Percentiles rank a stretch among this genome's conserved stretches.
Evolutionary conservation across 2,888 invertebrate genomes (phyloP).

Genomic region (Branchinecta sandiegonensis): DNA sequence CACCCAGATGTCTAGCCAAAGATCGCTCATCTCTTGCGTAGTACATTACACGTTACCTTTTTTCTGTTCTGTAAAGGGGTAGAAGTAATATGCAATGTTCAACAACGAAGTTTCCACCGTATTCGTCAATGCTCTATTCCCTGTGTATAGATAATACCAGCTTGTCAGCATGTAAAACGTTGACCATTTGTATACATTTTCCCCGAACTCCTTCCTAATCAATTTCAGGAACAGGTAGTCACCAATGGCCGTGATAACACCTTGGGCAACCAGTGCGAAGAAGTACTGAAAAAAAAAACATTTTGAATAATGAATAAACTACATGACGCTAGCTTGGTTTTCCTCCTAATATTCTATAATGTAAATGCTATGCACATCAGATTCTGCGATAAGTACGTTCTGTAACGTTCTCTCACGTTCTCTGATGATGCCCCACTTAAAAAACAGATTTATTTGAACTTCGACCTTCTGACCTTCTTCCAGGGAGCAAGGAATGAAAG

Average conservation of each 20-base stretch:
- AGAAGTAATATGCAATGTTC: constrained; percentile 16
- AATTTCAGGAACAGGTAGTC: constrained; percentile 3
- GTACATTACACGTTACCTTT: not conserved
- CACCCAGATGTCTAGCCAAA: no score
- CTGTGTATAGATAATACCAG: constrained; percentile 1
- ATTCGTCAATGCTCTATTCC: constrained; percentile 2
- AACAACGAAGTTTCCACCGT: not conserved
- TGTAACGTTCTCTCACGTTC: no score
- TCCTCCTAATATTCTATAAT: no score
- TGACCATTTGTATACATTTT: not conserved
- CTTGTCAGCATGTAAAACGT: not conserved
- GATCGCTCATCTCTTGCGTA: no score
- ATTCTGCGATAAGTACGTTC: no score
- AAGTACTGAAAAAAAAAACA: not conserved
- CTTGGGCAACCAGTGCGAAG: not conserved
- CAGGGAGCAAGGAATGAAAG: no score
- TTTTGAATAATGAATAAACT: no score
- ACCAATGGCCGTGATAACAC: not conserved
- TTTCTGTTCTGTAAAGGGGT: not conserved
- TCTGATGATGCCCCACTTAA: no score
- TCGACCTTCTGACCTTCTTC: no score
- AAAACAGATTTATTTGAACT: no score
- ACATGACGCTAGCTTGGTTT: no score
- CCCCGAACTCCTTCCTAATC: not conserved
- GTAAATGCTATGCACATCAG: no score